Evolutionary conservation across 2,113 vertebrate species (phyloP).

Genomic region (Mastomys coucha): DNA sequence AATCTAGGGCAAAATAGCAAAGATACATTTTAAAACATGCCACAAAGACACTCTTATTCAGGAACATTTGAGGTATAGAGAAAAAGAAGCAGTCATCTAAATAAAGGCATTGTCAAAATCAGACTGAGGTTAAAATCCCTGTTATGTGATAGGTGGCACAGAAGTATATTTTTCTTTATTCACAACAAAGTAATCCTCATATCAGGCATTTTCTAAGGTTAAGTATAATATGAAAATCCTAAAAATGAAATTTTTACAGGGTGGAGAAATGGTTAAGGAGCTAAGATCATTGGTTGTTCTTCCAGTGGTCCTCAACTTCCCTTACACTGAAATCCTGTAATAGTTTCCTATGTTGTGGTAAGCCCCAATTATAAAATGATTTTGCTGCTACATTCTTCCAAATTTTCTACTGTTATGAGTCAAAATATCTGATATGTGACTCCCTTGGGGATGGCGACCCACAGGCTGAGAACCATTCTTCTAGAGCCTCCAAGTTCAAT

Average conservation of each 20-base stretch:
- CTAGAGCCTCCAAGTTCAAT: neutral
- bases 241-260: neutral
- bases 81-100: conserved; percentile 44
- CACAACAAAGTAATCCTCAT: neutral
- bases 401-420: neutral
- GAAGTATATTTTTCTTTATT: neutral
- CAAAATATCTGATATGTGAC: neutral
- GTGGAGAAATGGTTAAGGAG: neutral
- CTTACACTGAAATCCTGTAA: neutral
- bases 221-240: neutral
- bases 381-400: no score
- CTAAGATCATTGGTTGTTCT: neutral
- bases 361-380: neutral
- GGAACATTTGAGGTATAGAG: neutral
- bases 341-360: neutral
- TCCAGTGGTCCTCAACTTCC: neutral
- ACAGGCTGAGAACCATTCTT: neutral
- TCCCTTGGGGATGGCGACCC: no score
- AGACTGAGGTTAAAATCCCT: neutral
- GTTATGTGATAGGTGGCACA: neutral
- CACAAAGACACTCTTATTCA: neutral
- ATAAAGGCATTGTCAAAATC: conserved; percentile 26
- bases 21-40: neutral
- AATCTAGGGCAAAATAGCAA: neutral
- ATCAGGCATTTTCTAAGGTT: neutral